Conservation (phyloP, 2,888 invertebrate species). For the Pristionchus japonicus region DNA sequence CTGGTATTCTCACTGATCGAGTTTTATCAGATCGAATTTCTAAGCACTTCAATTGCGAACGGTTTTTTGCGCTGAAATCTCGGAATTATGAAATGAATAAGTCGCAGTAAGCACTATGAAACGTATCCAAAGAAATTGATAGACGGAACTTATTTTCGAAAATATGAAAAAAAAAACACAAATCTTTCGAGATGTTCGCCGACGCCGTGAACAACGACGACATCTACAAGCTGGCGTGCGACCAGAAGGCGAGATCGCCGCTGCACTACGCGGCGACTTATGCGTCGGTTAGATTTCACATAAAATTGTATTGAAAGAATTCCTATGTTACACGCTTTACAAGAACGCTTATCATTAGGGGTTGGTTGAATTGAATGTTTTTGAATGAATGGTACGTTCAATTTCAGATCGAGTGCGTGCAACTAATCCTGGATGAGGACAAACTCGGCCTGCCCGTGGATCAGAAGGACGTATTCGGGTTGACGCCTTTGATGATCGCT, state of each 20-base stretch:
- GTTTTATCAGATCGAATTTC: neutral
- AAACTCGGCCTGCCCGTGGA: constrained; percentile 63
- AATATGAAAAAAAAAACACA: too few species aligned
- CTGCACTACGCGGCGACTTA: constrained; percentile 67
- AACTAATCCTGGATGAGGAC: constrained; percentile 46
- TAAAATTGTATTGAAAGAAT: too few species aligned
- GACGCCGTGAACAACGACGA: constrained; percentile 50
- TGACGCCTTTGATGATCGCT: constrained; percentile 72
- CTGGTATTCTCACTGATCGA: too few species aligned
- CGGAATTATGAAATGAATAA: too few species aligned
- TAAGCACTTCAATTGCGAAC: too few species aligned
- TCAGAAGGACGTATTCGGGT: constrained; percentile 63
- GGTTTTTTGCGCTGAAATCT: too few species aligned
- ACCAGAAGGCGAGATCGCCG: constrained; percentile 63
- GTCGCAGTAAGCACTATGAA: neutral
- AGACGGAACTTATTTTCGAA: neutral
- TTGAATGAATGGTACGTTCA: too few species aligned
- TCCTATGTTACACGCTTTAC: too few species aligned
- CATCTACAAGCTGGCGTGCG: constrained; percentile 52
- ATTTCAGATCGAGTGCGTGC: constrained; percentile 44
- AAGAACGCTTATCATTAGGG: too few species aligned
- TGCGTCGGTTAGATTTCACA: neutral
- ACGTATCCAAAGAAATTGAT: neutral
- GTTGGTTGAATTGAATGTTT: too few species aligned
- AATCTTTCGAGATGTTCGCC: constrained; percentile 57